A percentile compares a stretch with the other conserved stretches of the same genome.
These are phyloP conservation scores for Brevimyrus niger DNA, from an alignment of 2,113 vertebrate species.

Conservation along the genomic window DNA sequence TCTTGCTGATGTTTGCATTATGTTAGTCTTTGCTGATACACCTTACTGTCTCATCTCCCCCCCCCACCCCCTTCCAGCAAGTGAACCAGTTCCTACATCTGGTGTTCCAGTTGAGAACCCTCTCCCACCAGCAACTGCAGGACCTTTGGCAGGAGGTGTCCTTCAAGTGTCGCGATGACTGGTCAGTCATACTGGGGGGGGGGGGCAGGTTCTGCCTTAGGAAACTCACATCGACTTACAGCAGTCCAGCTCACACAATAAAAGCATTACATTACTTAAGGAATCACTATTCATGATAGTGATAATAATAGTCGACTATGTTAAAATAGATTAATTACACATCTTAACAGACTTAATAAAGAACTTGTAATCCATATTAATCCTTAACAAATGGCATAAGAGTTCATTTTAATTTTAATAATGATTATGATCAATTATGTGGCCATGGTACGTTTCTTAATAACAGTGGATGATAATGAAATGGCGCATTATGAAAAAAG, in stretches of 20 bases:
- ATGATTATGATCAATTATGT: neutral
- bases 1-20: neutral
- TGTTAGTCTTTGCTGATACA: neutral
- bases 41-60: neutral
- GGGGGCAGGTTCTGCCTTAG: neutral
- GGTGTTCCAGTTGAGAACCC: conserved; percentile 62
- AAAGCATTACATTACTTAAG: neutral
- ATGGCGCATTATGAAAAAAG: neutral
- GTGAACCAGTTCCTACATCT: conserved; percentile 62
- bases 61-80: conserved; percentile 43
- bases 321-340: neutral
- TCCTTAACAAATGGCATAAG: neutral
- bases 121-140: conserved; percentile 54
- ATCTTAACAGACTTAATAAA: neutral
- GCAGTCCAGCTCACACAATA: neutral
- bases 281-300: neutral
- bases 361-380: neutral
- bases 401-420: neutral
- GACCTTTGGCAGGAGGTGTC: conserved; percentile 63
- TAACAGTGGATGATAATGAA: neutral
- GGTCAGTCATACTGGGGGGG: conserved; percentile 51
- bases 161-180: conserved; percentile 68
- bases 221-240: neutral
- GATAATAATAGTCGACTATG: neutral
- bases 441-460: neutral